Evolutionary conservation across 1,140 invertebrate genomes (phyloP), one percentile per base, ranked within the genome.

Genomic region (Cyphomyrmex costatus): DNA sequence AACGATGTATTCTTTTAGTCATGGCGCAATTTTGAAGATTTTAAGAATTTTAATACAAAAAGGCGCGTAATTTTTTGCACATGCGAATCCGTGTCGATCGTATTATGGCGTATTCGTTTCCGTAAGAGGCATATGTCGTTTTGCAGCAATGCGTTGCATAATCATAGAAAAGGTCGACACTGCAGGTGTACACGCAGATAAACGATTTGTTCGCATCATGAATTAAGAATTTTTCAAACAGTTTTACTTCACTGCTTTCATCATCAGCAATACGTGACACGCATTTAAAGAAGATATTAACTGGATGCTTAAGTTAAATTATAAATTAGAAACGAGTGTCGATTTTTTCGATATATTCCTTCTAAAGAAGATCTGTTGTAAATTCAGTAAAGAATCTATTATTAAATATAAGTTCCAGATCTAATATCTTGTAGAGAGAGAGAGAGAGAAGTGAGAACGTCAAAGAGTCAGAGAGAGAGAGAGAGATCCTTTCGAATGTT

Each of bases 131-230:
- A 79, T 14, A 51, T 70, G 42, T 65, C n/a, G 60, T n/a, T n/a
- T 65, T 51, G 27, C 42, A 24, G 76, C n/a, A 79, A 71, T 8
- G 30, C 21, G 51, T 71, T 58, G 49, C 21, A 58, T 1, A 80
- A 80, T 58, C 51, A 33, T 36, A 66, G 42, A 27, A 80, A 80
- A 80, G 65, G 33, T 70, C 33, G 51, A 1, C 8, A 19, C 33
- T 65, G 30, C 51, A 42, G 21, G 16, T 46, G 27, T 14, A 56
- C 7, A 65, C 24, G 27, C 46, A 24, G 21, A 16, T 14, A 30
- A 21, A 56, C 6, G 16, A 16, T 16, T 68, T 53, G 19, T 24
- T 12, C 16, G 27, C n/a, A 24, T 79, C 30, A 21, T 8, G 14
- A 51, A 24, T 80, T 27, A 3, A 27, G 16, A 14, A 30, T 42